A percentile compares a stretch with the other conserved stretches of the same genome.
Conservation (phyloP, 1,140 invertebrate species). For the Trichonephila clavata region DNA sequence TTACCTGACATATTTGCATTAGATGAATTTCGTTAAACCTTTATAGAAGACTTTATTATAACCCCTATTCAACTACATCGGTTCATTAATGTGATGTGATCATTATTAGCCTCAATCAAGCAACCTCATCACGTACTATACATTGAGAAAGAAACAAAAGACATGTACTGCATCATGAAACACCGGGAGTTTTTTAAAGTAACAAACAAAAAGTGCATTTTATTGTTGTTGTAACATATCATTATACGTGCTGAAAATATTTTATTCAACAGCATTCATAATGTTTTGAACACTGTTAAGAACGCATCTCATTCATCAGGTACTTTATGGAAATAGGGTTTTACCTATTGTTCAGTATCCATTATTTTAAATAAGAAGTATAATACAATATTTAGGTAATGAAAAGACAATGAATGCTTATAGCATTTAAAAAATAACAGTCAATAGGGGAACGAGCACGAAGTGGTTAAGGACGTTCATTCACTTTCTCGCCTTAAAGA, state of each 20-base stretch:
- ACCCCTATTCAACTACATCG: neutral
- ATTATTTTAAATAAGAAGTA: neutral
- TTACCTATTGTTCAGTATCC: conserved; percentile 8
- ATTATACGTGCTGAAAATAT: conserved; percentile 26
- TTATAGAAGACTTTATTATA: neutral
- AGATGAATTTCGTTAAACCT: neutral
- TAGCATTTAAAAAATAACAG: neutral
- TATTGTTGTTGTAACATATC: conserved; percentile 15
- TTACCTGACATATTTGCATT: neutral
- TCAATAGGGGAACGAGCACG: neutral
- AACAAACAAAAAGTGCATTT: neutral
- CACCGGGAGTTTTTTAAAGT: neutral
- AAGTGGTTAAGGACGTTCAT: neutral
- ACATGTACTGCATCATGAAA: neutral
- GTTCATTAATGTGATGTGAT: neutral
- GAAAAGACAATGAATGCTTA: neutral
- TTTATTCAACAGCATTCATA: neutral
- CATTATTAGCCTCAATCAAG: neutral
- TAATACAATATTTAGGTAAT: neutral
- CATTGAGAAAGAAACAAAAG: neutral
- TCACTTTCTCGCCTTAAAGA: neutral
- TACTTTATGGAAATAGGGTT: conserved; percentile 4
- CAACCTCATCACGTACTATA: neutral
- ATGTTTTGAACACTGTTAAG: neutral
- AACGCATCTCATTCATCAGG: conserved; percentile 5